Base-by-base conservation (phyloP, 1,140 invertebrate genomes). In the Apocrypta bakeri region DNA sequence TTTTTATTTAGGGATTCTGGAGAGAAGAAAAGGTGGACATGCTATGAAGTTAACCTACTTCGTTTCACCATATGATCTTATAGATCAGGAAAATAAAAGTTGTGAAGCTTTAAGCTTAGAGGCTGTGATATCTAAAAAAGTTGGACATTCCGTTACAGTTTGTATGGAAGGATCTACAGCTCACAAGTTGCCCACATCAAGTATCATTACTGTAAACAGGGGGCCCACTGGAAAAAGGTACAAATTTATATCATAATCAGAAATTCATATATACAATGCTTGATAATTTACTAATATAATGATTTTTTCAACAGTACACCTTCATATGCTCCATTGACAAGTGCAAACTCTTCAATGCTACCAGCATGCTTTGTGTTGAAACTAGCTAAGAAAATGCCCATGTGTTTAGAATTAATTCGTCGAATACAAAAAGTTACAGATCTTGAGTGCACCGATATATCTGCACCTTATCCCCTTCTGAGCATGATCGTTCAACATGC, bases 11-110 rank as follows among this genome's bases (percentile, higher is more conserved):
- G 91, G 92, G 12, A 94, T 96, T 76, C 91, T 97, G 6, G 94
- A 97, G 85, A 95, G 95, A 88, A 90, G 96, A 72, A 94, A 94
- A 91, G 96, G 96, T 87, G 96, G 97, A 48, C 97, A 98, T 89
- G 96, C 98, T 0, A 97, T 98, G 96, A 97, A 97, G 86, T 90
- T 99, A 17, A 98, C 97, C 0, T 99, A 98, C 90, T 98, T 98
- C 89, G 96, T 99, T 25, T 97, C 97, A n/a, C 97, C 97, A 0
- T 98, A 98, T 89, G 97, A 98, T 89, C 92, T 98, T 24, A 92
- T 98, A 84, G 96, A 98, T 91, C 93, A 94, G 79, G 95, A 95
- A 82, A 94, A 93, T 81, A 95, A 95, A 86, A 94, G 94, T n/a
- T 93, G 95, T 21, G 94, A 96, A 88, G 94, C 95, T 21, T 92